Evolutionary conservation across 2,113 vertebrate genomes (phyloP).

Genomic region (Phrynocephalus versicolor): DNA sequence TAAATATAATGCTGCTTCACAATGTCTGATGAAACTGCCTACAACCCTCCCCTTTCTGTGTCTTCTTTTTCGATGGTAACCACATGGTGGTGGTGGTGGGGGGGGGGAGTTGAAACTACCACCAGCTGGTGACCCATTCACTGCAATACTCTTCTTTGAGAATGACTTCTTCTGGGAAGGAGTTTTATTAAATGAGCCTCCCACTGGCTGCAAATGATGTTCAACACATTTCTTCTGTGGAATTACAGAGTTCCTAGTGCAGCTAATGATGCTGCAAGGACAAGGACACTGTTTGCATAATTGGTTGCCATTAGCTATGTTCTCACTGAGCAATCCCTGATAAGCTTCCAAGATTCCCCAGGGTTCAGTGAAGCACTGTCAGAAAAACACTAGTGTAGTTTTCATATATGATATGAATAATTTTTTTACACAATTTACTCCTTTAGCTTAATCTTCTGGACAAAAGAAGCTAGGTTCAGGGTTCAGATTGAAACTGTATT

Average conservation of each 20-base stretch:
- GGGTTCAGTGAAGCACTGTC: not conserved
- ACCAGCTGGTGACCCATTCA: not conserved
- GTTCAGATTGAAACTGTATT: not conserved
- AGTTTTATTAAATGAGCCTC: too few relatives aligned
- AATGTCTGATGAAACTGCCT: too few relatives aligned
- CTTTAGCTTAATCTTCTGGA: not conserved
- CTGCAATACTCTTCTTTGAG: not conserved
- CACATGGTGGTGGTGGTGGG: too few relatives aligned
- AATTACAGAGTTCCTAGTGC: not conserved
- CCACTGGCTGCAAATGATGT: too few relatives aligned
- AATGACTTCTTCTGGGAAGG: too few relatives aligned
- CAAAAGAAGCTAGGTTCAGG: not conserved
- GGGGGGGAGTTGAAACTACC: not conserved
- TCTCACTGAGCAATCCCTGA: not conserved
- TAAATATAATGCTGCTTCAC: too few relatives aligned
- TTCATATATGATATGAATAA: too few relatives aligned
- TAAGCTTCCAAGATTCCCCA: too few relatives aligned
- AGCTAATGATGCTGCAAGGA: not conserved
- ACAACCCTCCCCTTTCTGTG: too few relatives aligned
- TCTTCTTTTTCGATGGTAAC: too few relatives aligned
- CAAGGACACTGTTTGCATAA: not conserved
- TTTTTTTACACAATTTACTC: too few relatives aligned
- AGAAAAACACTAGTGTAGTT: too few relatives aligned
- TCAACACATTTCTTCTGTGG: not conserved
- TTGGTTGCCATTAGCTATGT: not conserved